Percentiles rank a stretch among this genome's conserved stretches.
phyloP scores from a whole-genome alignment of 2,797 vertebrate species.

The Semotilus atromaculatus region DNA sequence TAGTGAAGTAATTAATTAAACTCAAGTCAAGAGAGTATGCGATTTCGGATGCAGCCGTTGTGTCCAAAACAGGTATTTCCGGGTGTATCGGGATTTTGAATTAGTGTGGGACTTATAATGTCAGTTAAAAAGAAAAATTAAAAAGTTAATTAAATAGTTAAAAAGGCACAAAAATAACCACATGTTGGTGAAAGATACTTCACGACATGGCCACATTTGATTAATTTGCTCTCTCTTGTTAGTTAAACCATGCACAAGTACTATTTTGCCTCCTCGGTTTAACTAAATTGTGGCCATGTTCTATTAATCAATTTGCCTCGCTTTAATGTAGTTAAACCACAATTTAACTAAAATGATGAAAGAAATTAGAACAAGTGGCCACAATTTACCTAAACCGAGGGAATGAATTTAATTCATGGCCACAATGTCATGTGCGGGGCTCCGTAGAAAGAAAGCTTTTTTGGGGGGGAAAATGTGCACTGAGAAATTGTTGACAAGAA shows the following conservation, averaged over 20 bases:
- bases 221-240: neutral
- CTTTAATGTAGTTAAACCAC: neutral
- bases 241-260: neutral
- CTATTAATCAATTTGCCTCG: neutral
- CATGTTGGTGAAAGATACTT: neutral
- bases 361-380: neutral
- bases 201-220: neutral
- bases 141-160: too few relatives aligned
- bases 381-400: neutral
- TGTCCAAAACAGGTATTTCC: too few relatives aligned
- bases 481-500: neutral
- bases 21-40: too few relatives aligned
- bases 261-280: neutral
- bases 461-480: neutral
- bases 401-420: neutral
- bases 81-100: too few relatives aligned
- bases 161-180: neutral
- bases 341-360: neutral
- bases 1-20: too few relatives aligned
- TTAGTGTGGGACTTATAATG: too few relatives aligned
- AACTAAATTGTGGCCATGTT: neutral
- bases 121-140: too few relatives aligned
- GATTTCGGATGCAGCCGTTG: too few relatives aligned
- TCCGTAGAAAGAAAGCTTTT: neutral
- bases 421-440: neutral